Evolutionary conservation across 1,140 invertebrate species (phyloP).

Genomic region (Heliothis virescens): DNA sequence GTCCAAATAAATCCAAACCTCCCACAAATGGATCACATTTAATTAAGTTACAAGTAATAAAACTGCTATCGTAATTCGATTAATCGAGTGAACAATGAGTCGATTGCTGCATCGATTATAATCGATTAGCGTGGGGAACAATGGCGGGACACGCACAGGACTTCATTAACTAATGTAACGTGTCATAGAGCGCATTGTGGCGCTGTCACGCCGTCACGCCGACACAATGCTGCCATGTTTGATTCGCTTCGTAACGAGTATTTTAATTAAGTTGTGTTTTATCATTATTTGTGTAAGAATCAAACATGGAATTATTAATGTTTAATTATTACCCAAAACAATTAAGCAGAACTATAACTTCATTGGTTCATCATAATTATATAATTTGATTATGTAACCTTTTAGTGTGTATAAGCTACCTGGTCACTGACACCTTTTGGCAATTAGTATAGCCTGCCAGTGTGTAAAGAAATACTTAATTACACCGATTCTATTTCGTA

Average conservation of each 20-base stretch:
- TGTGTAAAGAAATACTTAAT: no score
- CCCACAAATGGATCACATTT: slow-evolving; percentile 27
- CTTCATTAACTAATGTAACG: slow-evolving; percentile 26
- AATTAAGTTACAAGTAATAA: slow-evolving; percentile 33
- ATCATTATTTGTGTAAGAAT: not conserved
- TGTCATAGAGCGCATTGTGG: not conserved
- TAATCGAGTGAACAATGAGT: slow-evolving; percentile 23
- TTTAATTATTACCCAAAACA: no score
- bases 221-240: slow-evolving; percentile 6
- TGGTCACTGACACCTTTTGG: no score
- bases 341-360: no score
- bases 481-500: no score
- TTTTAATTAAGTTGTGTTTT: not conserved
- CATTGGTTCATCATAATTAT: no score
- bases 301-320: no score
- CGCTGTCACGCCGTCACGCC: not conserved
- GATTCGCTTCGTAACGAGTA: not conserved
- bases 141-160: slow-evolving; percentile 9
- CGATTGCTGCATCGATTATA: slow-evolving; percentile 31
- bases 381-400: no score
- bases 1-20: slow-evolving; percentile 6
- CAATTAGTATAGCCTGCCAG: no score
- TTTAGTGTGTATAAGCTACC: no score
- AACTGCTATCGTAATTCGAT: slow-evolving; percentile 26
- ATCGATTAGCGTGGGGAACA: slow-evolving; percentile 26